These are phyloP conservation scores for Catharus minimus DNA, from an alignment of 2,113 vertebrate genomes.

Conservation along the genomic window DNA sequence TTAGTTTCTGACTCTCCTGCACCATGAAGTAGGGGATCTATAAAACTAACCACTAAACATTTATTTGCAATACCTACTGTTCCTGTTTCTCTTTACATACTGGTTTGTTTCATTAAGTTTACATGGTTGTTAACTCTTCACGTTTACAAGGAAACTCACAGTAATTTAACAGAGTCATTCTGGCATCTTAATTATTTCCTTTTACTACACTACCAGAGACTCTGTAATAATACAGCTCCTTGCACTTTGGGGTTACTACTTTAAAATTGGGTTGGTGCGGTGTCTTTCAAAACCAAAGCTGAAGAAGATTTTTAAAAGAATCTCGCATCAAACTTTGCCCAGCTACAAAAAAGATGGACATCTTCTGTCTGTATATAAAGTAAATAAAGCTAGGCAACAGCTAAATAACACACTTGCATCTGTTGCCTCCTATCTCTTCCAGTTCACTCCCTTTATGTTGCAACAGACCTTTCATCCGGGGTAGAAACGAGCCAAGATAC, in stretches of 20 bases:
- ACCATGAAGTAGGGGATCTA: background rate
- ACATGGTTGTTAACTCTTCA: background rate
- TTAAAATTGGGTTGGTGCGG: background rate
- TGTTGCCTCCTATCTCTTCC: slow-evolving; percentile 32
- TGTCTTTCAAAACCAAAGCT: slow-evolving; percentile 6
- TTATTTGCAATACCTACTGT: background rate
- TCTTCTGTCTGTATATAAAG: background rate
- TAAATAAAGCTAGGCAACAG: background rate
- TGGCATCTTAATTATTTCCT: background rate
- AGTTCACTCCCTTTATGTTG: background rate
- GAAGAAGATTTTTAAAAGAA: background rate
- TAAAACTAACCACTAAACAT: background rate
- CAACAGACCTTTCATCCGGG: no score
- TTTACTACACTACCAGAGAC: background rate
- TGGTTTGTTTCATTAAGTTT: background rate
- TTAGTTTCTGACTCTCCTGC: background rate
- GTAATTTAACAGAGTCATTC: background rate
- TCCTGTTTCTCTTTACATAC: background rate
- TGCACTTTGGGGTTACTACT: background rate
- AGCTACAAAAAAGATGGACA: background rate
- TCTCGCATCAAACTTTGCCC: background rate
- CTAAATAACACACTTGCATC: background rate
- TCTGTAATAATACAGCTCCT: background rate
- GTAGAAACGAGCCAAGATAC: no score
- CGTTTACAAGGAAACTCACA: background rate